Conservation (phyloP, 1,140 invertebrate species). For the Danaus plexippus region DNA sequence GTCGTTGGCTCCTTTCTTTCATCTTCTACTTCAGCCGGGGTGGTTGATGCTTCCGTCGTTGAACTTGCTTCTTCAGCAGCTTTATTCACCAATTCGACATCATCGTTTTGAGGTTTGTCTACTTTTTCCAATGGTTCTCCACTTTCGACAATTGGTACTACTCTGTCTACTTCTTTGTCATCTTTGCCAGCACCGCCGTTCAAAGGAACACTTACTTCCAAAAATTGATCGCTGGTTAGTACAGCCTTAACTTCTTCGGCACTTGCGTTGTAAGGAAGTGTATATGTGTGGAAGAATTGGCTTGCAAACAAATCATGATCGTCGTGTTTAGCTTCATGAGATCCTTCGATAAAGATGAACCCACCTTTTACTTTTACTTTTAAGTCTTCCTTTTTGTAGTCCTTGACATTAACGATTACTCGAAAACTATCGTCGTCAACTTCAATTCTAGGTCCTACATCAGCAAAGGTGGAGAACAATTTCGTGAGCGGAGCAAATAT, state of each 20-base stretch:
- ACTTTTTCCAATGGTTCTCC: conserved; percentile 27
- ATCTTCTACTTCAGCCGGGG: conserved; percentile 21
- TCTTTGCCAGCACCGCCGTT: conserved; percentile 18
- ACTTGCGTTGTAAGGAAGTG: conserved; percentile 44
- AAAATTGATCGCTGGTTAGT: conserved; percentile 37
- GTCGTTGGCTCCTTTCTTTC: conserved; percentile 41
- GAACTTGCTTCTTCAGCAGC: conserved; percentile 11
- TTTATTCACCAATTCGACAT: conserved; percentile 6
- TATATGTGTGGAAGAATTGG: conserved; percentile 64
- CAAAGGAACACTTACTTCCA: conserved; percentile 42
- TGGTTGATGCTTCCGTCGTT: conserved; percentile 16
- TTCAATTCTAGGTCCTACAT: conserved; percentile 49
- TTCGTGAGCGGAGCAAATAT: conserved; percentile 52
- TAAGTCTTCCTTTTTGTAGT: conserved; percentile 53
- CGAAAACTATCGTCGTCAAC: conserved; percentile 52
- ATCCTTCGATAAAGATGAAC: conserved; percentile 58
- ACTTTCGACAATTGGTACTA: conserved; percentile 47
- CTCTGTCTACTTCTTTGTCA: conserved; percentile 35
- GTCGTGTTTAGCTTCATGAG: conserved; percentile 52
- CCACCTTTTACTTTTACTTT: conserved; percentile 57
- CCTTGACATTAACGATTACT: conserved; percentile 55
- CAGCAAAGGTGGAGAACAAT: conserved; percentile 53
- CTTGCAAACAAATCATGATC: conserved; percentile 54
- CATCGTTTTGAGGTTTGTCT: conserved; percentile 16
- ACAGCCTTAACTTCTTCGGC: conserved; percentile 43